Evolutionary conservation across 2,797 vertebrate species (phyloP), one percentile per base, ranked within the genome.

Genomic region (Enteromius anoplus): DNA sequence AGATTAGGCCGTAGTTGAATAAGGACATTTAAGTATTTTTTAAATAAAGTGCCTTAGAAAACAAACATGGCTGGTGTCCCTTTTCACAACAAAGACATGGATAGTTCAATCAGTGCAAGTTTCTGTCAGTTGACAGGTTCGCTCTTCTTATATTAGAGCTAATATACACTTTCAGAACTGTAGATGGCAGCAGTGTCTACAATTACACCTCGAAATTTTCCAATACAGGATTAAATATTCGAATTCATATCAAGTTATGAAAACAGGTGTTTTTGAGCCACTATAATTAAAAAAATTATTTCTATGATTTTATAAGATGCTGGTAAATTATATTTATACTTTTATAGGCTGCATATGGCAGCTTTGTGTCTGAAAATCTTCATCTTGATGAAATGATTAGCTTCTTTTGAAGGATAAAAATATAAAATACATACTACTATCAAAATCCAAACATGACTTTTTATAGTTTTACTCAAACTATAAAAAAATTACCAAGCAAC

Each of bases 111-210:
- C 53, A n/a, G 53, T n/a, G 9, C 53, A 55, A 21, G 19, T 55
- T 55, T 55, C 51, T 55, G 9, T n/a, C 51, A 53, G 49, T 19
- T 19, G 49, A 21, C 7, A 15, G 29, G 45, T 51, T 66, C 37
- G 9, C 32, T 53, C 1, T 60, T 1, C 10, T 15, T 29, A 9
- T 23, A 23, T 40, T 53, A 69, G n/a, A 34, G 68, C 26, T 47
- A 26, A 10, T 1, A 3, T 34, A 49, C 19, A 49, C 42, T 47
- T 49, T 51, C n/a, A 64, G 4, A 73, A n/a, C 79, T 72, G 55
- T 64, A 81, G 79, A 32, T 49, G 69, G 69, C 26, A 5, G 9
- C 29, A 47, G 17, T 51, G 79, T 81, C 69, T 1, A 34, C 29
- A 47, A 58, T 34, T 5, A 70, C 51, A 75, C 19, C 3, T 2